Evolutionary conservation across 2,113 vertebrate genomes (phyloP).

Genomic region (Thymallus thymallus): DNA sequence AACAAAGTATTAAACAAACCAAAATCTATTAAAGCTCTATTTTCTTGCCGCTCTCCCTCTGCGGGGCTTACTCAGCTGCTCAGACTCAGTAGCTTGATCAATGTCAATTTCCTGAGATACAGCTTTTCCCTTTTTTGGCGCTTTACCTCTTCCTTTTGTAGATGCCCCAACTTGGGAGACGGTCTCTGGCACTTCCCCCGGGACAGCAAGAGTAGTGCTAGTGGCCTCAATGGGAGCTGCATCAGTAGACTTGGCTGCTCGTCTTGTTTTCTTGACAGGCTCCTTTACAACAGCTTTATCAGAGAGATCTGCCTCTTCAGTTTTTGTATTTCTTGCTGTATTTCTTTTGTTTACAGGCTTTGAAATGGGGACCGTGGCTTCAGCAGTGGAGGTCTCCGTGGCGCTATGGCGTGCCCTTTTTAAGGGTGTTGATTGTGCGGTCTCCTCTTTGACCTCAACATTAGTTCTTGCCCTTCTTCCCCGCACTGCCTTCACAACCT

Average conservation of each 20-base stretch:
- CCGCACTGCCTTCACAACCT: slow-evolving; percentile 28
- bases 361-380: neutral
- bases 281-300: slow-evolving; percentile 27
- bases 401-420: neutral
- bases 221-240: neutral
- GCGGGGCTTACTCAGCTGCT: slow-evolving; percentile 44
- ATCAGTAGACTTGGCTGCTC: slow-evolving; percentile 40
- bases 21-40: slow-evolving; percentile 24
- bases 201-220: neutral
- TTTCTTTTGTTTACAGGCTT: slow-evolving; percentile 21
- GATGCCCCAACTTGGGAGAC: neutral
- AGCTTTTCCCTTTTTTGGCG: slow-evolving; percentile 4
- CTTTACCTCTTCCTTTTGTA: neutral
- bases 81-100: slow-evolving; percentile 25
- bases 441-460: neutral
- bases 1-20: neutral
- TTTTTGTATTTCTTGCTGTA: slow-evolving; percentile 6
- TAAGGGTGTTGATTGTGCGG: neutral
- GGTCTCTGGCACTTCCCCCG: neutral
- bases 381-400: neutral
- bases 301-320: slow-evolving; percentile 66
- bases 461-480: slow-evolving; percentile 45
- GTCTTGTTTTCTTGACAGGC: slow-evolving; percentile 47
- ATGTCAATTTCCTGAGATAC: neutral
- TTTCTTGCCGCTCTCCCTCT: slow-evolving; percentile 61